Base-by-base conservation (phyloP, 2,113 vertebrate species). In the Gallinago paraguaiae region DNA sequence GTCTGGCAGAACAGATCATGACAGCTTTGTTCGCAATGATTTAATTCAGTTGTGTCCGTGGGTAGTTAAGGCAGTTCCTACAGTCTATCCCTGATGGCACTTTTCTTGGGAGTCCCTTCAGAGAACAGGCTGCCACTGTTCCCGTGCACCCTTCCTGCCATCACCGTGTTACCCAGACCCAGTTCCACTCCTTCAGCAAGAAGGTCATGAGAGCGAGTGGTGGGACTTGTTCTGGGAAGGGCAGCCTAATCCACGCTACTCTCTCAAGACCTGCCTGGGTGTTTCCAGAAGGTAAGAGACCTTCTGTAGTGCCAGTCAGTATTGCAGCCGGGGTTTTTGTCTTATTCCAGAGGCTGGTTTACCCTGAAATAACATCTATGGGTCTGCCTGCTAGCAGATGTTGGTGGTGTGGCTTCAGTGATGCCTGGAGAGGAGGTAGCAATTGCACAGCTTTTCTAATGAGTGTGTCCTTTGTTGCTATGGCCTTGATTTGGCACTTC, bases 91-190 rank as follows among this genome's bases (percentile, higher is more conserved):
- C 45, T 60, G 31, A 48, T 3, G 24, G 30, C 15, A 6, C 15
- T 60, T 65, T 60, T 50, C 16, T 59, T n/a, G 33, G 18, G 27
- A 61, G 5, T 67, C 23, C 28, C 24, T 68, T 77, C 53, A 67
- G 59, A 85, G 76, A 51, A 56, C 6, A n/a, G 22, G 7, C 18
- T 35, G 9, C 30, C 11, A 5, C 6, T 0, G 0, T 56, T 77
- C 39, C n/a, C 14, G 12, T 20, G 16, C 20, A 39, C 10, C 31
- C 22, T 78, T 37, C n/a, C 17, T 1, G 2, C 2, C 2, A 16
- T 35, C 16, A 41, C n/a, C 6, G 1, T 17, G 6, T 60, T 67
- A 77, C 25, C 33, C 33, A 68, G 57, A 60, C 5, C 1, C 5
- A 5, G 17, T 41, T 53, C 31, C 31, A 28, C 15, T 46, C 31